Percentiles rank a stretch among this genome's conserved stretches.
These are phyloP conservation scores for Acleris laterana DNA, from an alignment of 2,888 invertebrate genomes.

Conservation along the genomic window DNA sequence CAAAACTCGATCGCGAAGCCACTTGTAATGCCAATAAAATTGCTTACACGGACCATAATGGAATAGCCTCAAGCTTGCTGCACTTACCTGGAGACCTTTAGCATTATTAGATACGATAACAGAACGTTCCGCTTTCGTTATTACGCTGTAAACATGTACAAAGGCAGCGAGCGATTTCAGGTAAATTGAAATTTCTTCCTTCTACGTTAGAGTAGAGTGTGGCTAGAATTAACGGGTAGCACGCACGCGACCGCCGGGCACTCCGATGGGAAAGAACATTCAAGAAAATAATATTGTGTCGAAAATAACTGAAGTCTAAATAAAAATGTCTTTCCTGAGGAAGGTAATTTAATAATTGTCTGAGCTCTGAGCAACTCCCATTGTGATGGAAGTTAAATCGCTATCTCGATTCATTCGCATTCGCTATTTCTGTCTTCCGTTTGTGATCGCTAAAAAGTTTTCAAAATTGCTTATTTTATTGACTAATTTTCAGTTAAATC, in stretches of 20 bases:
- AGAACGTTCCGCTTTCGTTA: conserved; percentile 53
- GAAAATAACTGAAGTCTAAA: conserved; percentile 11
- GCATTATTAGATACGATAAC: conserved; percentile 39
- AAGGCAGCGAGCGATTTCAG: conserved; percentile 57
- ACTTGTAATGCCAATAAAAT: conserved; percentile 10
- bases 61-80: conserved; percentile 28
- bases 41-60: conserved; percentile 22
- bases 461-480: no score
- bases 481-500: no score
- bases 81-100: conserved; percentile 30
- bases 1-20: not conserved
- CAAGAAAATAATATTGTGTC: conserved; percentile 7
- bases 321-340: not conserved
- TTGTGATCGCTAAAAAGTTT: no score
- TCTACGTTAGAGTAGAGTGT: conserved; percentile 53
- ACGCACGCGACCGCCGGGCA: conserved; percentile 30
- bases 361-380: not conserved
- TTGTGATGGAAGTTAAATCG: not conserved
- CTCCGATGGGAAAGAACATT: conserved; percentile 18
- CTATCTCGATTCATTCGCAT: not conserved
- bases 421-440: not conserved
- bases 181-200: conserved; percentile 74
- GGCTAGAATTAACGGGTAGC: conserved; percentile 21
- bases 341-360: not conserved
- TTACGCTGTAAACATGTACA: conserved; percentile 47